A percentile compares a stretch with the other conserved stretches of the same genome.
These are phyloP conservation scores for Neopipo cinnamomea DNA, from an alignment of 2,113 vertebrate species.

Conservation along the genomic window DNA sequence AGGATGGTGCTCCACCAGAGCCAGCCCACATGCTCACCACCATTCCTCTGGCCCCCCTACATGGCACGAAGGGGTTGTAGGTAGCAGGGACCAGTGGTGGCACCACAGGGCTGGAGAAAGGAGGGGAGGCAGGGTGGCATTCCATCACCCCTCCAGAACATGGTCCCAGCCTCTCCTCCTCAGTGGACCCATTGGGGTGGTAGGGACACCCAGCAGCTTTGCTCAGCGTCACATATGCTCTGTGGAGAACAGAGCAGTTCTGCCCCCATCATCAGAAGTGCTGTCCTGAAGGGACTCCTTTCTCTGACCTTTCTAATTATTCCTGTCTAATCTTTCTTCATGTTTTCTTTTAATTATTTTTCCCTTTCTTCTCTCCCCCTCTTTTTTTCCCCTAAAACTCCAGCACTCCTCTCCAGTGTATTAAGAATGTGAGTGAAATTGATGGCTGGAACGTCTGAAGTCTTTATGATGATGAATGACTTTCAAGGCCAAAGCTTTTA, in stretches of 20 bases:
- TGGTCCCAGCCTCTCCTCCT: neutral
- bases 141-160: neutral
- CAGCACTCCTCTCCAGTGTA: constrained; percentile 72
- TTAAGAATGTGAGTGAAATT: constrained; percentile 90
- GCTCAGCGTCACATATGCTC: neutral
- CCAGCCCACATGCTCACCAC: rapidly evolving
- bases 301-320: constrained; percentile 77
- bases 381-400: constrained; percentile 25
- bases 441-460: constrained; percentile 86
- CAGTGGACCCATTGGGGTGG: rapidly evolving
- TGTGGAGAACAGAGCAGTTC: neutral
- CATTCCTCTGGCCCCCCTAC: neutral
- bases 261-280: neutral
- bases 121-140: neutral
- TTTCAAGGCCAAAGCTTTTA: constrained; percentile 86
- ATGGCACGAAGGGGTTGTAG: rapidly evolving
- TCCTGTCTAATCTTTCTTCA: constrained; percentile 67
- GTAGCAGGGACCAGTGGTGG: rapidly evolving
- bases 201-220: neutral
- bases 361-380: constrained; percentile 54
- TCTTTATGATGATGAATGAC: constrained; percentile 98
- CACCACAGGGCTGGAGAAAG: neutral
- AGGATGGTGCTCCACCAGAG: rapidly evolving
- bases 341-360: constrained; percentile 59
- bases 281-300: constrained; percentile 45